Base-by-base conservation (phyloP, 2,797 vertebrate genomes). In the Ctenosaura bakeri region DNA sequence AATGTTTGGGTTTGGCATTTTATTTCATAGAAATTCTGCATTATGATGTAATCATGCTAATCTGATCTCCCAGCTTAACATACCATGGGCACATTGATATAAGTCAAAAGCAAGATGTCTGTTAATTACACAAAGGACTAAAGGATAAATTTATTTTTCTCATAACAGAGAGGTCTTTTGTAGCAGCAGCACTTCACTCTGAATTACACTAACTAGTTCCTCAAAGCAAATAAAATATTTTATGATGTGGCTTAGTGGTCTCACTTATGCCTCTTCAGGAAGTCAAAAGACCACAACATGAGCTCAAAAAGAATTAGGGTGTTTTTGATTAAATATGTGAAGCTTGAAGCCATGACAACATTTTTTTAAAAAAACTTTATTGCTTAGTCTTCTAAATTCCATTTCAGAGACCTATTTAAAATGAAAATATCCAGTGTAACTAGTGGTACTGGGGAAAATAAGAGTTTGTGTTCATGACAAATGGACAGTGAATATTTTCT, bases 141-240 rank as follows among this genome's bases (percentile, higher is more conserved):
- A 88, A 93, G 24, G 1, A 84, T 42, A 42, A 4, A 59, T 88
- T 89, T 91, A 56, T 59, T 88, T 78, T 62, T 69, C 85, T 50
- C 50, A 32, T 59, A 59, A 0, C 56, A 6, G 0, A 90, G 12
- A 84, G 10, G 4, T 88, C 38, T 83, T 16, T 73, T 88, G 46
- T 93, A 92, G 89, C 83, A 85, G 89, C 89, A 86, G n/a, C 32
- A 76, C 66, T 85, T 93, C 80, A 91, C 46, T 46, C 46, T 83
- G 32, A 94, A 73, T 89, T 92, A 93, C 29, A 83, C 88, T 90
- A 92, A 95, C 85, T 83, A 64, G 93, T 93, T 88, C 64, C 94
- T 96, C 71, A 85, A 93, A 85, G 88, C 24, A 95, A 95, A 95
- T 93, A 12, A 94, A 95, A n/a, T 93, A 74, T 81, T 94, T 96